Percentiles rank a stretch among this genome's conserved stretches.
These are phyloP conservation scores for Danaus melanippus DNA, from an alignment of 1,140 invertebrate genomes.

Conservation along the genomic window DNA sequence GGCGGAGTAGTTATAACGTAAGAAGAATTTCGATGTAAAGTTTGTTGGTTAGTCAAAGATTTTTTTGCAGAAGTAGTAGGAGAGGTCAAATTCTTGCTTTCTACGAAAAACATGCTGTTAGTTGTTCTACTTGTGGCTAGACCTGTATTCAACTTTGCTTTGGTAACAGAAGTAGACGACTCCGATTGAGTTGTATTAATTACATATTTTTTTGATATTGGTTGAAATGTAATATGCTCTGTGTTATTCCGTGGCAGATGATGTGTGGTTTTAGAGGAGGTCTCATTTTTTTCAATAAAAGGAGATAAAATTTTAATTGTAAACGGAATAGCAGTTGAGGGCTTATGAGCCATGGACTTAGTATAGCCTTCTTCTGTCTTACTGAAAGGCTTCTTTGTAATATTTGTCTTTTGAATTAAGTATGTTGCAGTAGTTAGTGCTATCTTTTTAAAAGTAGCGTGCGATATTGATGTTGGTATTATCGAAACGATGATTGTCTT, in stretches of 20 bases:
- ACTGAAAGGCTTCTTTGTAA: conserved; percentile 26
- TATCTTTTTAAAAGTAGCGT: conserved; percentile 60
- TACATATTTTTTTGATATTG: conserved; percentile 16
- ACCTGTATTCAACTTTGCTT: conserved; percentile 24
- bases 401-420: conserved; percentile 32
- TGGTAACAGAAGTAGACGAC: conserved; percentile 15
- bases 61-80: conserved; percentile 43
- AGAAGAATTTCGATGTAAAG: conserved; percentile 12
- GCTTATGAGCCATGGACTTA: conserved; percentile 38
- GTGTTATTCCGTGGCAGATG: conserved; percentile 23
- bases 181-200: conserved; percentile 10
- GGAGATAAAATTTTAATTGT: conserved; percentile 35
- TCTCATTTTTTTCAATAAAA: conserved; percentile 26
- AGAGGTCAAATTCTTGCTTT: conserved; percentile 36
- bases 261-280: conserved; percentile 17
- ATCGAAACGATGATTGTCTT: conserved; percentile 66
- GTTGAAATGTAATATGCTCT: conserved; percentile 20
- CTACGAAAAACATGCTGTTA: conserved; percentile 57
- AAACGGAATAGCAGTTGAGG: conserved; percentile 31
- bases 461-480: conserved; percentile 62
- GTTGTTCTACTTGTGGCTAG: conserved; percentile 40
- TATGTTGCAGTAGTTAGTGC: conserved; percentile 50
- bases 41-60: conserved; percentile 40
- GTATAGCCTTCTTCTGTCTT: conserved; percentile 38
- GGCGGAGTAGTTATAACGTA: conserved; percentile 21